A percentile compares a stretch with the other conserved stretches of the same genome.
These are phyloP conservation scores for Dicerorhinus sumatrensis DNA, from an alignment of 2,113 vertebrate species.

Conservation along the genomic window DNA sequence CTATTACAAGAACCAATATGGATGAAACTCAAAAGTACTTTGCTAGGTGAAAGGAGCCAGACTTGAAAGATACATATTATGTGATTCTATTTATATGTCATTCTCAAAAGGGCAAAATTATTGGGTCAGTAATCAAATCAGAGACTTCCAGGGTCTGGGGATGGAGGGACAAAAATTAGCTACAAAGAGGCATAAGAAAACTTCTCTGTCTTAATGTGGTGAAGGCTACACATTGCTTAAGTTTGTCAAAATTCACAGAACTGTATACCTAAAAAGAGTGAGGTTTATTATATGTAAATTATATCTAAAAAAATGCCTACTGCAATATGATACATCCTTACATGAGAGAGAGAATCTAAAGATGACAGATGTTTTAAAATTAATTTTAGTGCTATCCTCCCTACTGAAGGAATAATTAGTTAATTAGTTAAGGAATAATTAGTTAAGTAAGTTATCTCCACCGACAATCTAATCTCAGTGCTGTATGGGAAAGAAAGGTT, in stretches of 20 bases:
- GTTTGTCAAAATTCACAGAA: background rate
- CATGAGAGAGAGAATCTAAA: background rate
- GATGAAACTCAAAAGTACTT: background rate
- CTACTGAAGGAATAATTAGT: constrained; percentile 30
- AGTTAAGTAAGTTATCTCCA: background rate
- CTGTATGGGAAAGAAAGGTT: background rate
- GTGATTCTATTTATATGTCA: background rate
- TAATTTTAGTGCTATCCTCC: constrained; percentile 16
- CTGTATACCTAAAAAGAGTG: background rate
- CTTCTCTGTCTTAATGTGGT: background rate
- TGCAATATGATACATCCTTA: background rate
- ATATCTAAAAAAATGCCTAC: constrained; percentile 14
- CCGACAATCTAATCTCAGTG: background rate
- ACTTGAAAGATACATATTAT: background rate
- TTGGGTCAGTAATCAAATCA: background rate
- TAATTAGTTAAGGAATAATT: constrained; percentile 9
- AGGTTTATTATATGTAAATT: background rate
- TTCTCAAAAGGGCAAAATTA: background rate
- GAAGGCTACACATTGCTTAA: background rate
- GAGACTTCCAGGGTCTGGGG: background rate
- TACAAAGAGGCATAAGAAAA: background rate
- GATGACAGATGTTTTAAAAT: constrained; percentile 4
- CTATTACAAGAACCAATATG: background rate
- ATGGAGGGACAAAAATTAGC: background rate
- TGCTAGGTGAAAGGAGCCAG: background rate